These are phyloP conservation scores for Heliothis peltigera DNA, from an alignment of 2,888 invertebrate genomes.

Conservation along the genomic window DNA sequence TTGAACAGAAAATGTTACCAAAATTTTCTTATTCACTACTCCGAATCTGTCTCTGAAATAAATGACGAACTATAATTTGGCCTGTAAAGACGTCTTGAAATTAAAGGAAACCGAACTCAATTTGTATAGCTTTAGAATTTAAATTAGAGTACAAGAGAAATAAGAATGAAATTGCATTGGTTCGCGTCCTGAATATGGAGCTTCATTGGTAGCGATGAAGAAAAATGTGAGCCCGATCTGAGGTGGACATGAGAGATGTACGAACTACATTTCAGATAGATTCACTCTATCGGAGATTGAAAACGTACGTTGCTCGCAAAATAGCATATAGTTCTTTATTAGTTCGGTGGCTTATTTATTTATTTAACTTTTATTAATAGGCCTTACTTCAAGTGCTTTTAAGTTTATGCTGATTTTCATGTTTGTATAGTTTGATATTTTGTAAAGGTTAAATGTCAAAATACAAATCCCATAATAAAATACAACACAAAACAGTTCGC, in stretches of 20 bases:
- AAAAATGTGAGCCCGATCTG: constrained; percentile 26
- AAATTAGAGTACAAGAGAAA: constrained; percentile 39
- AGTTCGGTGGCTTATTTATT: too few species aligned
- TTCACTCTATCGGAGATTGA: background rate
- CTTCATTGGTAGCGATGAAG: constrained; percentile 23
- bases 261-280: background rate
- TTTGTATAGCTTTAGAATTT: constrained; percentile 17
- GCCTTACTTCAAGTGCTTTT: too few species aligned
- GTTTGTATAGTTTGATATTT: too few species aligned
- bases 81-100: background rate
- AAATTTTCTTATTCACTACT: too few species aligned
- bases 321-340: background rate
- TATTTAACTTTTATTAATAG: too few species aligned
- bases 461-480: too few species aligned
- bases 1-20: too few species aligned
- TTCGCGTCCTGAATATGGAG: constrained; percentile 39
- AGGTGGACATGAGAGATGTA: constrained; percentile 5
- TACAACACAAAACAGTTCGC: too few species aligned
- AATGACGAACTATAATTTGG: constrained; percentile 1
- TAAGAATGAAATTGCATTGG: constrained; percentile 61
- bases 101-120: background rate
- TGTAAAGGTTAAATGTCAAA: too few species aligned
- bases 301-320: background rate
- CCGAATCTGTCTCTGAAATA: too few species aligned
- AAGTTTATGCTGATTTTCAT: too few species aligned